These are phyloP conservation scores for Zaprionus capensis DNA, from an alignment of 1,140 invertebrate species.

Conservation along the genomic window DNA sequence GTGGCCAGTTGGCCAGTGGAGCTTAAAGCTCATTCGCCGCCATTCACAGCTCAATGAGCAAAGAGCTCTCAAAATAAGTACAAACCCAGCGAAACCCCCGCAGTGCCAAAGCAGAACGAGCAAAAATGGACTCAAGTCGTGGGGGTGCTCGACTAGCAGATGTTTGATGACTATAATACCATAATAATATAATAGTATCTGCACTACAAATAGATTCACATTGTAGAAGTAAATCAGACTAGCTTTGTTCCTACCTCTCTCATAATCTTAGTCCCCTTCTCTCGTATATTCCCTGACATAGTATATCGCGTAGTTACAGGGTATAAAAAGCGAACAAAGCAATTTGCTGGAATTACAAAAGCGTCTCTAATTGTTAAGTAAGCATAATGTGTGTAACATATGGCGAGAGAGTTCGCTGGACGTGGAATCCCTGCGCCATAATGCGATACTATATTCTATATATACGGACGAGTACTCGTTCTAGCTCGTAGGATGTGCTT, in stretches of 20 bases:
- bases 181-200: background rate
- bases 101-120: conserved; percentile 18
- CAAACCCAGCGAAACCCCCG: conserved; percentile 32
- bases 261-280: background rate
- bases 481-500: conserved; percentile 29
- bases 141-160: background rate
- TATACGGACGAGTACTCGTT: background rate
- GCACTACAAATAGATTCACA: background rate
- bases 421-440: conserved; percentile 23
- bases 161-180: background rate
- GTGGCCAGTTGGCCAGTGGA: conserved; percentile 26
- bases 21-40: conserved; percentile 57
- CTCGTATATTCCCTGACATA: background rate
- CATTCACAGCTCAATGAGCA: conserved; percentile 68
- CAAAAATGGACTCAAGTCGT: background rate
- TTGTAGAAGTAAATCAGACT: background rate
- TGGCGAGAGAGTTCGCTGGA: conserved; percentile 60
- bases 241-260: background rate
- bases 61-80: conserved; percentile 61
- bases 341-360: conserved; percentile 79
- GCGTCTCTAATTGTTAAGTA: conserved; percentile 82
- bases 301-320: background rate
- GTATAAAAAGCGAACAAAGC: conserved; percentile 62
- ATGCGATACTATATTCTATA: conserved; percentile 3
- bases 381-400: conserved; percentile 81